Percentiles rank a stretch among this genome's conserved stretches.
Conservation (phyloP, 2,113 vertebrate genomes). For the Gallinago media region DNA sequence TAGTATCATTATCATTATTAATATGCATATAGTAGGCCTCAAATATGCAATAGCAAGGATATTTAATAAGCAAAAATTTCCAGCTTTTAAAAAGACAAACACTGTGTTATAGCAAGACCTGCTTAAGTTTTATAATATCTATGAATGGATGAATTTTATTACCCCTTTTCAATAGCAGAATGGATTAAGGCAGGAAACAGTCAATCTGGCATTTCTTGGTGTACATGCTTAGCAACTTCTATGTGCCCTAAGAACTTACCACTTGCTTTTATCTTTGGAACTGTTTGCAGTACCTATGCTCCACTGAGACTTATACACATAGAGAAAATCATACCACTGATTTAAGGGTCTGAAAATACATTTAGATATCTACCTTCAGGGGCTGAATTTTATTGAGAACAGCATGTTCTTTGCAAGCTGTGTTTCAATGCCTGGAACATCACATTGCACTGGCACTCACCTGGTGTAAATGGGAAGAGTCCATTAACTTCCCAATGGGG, state of each 20-base stretch:
- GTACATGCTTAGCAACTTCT: neutral
- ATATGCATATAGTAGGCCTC: neutral
- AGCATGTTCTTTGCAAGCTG: conserved; percentile 10
- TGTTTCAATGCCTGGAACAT: neutral
- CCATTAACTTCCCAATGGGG: conserved; percentile 31
- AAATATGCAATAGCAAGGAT: neutral
- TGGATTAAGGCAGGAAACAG: neutral
- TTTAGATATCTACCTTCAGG: neutral
- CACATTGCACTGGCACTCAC: neutral
- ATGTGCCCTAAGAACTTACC: neutral
- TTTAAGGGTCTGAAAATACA: neutral
- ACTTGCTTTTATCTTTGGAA: neutral
- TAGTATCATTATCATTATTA: neutral
- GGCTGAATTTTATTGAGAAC: neutral
- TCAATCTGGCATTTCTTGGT: neutral
- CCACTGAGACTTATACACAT: neutral
- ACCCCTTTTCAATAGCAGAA: neutral
- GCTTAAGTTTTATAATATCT: neutral
- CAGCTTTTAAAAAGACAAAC: neutral
- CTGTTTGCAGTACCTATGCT: neutral
- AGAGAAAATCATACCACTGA: neutral
- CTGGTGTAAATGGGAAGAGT: conserved; percentile 3
- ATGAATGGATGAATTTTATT: neutral
- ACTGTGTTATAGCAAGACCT: neutral
- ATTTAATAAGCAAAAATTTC: neutral